Conservation (phyloP, 2,888 invertebrate genomes). For the Cerceris rybyensis region DNA sequence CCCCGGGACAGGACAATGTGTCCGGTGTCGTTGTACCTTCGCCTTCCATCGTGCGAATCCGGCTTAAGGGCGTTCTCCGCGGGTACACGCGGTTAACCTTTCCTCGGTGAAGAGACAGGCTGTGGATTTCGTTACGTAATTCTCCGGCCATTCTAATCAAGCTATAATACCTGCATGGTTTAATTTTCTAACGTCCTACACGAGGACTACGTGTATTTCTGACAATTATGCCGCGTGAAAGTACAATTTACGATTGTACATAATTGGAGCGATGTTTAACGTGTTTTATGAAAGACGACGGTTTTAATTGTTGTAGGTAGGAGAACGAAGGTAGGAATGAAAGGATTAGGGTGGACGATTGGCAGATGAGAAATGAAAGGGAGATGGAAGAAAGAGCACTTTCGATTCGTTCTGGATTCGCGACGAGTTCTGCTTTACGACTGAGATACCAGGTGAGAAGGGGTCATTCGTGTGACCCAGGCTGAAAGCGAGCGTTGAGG, state of each 20-base stretch:
- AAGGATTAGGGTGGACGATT: too few species aligned
- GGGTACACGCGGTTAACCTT: constrained; percentile 51
- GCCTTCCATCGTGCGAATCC: constrained; percentile 55
- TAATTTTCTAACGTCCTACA: not conserved
- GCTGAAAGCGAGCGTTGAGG: constrained; percentile 55
- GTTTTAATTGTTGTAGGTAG: too few species aligned
- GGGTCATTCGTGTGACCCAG: constrained; percentile 56
- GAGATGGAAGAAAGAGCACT: constrained; percentile 46
- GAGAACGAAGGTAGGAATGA: too few species aligned
- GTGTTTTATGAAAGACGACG: too few species aligned
- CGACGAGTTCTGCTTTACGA: constrained; percentile 42
- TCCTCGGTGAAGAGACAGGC: constrained; percentile 21
- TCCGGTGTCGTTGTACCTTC: constrained; percentile 55
- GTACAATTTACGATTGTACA: too few species aligned
- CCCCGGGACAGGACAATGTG: constrained; percentile 67
- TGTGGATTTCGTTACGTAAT: constrained; percentile 46
- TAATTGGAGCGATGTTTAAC: too few species aligned
- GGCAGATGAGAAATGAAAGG: not conserved
- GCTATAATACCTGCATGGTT: constrained; percentile 6
- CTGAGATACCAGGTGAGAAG: constrained; percentile 44
- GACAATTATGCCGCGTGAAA: too few species aligned
- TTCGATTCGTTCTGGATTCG: constrained; percentile 65
- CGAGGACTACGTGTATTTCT: not conserved
- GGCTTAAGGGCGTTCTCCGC: constrained; percentile 48
- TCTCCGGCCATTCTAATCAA: constrained; percentile 5